Evolutionary conservation across 2,797 vertebrate genomes (phyloP).

Genomic region (Myotis daubentonii): DNA sequence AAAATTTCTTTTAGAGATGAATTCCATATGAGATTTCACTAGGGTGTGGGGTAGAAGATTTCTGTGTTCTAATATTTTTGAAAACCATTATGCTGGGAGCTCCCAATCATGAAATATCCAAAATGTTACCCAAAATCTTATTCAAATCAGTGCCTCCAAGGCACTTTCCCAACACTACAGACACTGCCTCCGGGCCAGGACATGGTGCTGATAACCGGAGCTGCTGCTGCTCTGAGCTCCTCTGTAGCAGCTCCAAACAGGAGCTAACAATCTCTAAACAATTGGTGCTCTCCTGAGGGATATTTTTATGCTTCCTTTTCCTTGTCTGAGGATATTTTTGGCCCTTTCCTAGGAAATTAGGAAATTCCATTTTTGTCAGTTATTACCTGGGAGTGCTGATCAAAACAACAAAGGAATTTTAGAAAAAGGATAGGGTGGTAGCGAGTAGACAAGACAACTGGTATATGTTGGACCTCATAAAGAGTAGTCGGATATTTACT

Average conservation of each 20-base stretch:
- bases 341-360: conserved; percentile 63
- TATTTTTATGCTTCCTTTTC: conserved; percentile 76
- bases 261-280: conserved; percentile 49
- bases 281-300: conserved; percentile 62
- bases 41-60: not conserved
- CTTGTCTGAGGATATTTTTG: conserved; percentile 76
- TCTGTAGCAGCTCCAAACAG: not conserved
- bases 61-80: not conserved
- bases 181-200: not conserved
- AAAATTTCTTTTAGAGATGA: not conserved
- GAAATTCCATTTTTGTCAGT: conserved; percentile 70
- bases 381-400: conserved; percentile 54
- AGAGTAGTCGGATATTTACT: not conserved
- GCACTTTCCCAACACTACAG: not conserved
- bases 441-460: not conserved
- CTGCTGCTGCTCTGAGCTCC: not conserved
- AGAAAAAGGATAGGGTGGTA: not conserved
- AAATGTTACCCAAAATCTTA: not conserved
- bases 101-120: not conserved
- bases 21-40: not conserved
- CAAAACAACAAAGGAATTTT: conserved; percentile 59
- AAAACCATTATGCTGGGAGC: not conserved
- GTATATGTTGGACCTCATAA: conserved; percentile 10
- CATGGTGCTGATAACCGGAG: not conserved
- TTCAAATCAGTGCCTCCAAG: not conserved